A percentile compares a stretch with the other conserved stretches of the same genome.
Conservation (phyloP, 2,113 vertebrate genomes). For the Myotis brandtii region DNA sequence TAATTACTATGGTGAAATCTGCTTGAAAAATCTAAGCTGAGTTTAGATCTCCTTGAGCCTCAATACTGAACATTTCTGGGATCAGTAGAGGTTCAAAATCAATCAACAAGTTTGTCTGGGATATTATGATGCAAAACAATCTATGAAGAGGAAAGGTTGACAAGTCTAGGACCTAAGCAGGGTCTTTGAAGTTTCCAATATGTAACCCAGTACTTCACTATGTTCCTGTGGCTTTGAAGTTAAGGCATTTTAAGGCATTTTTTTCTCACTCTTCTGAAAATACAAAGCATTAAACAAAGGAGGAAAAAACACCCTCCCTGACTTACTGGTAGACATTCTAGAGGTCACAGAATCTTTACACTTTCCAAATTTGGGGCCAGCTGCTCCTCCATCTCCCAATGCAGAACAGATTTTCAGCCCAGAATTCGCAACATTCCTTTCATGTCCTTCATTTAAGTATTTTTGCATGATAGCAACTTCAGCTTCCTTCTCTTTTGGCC, state of each 20-base stretch:
- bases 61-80: neutral
- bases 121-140: neutral
- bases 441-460: constrained; percentile 80
- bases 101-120: neutral
- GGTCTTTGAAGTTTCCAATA: constrained; percentile 8
- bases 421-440: constrained; percentile 65
- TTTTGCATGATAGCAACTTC: constrained; percentile 77
- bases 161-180: neutral
- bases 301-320: neutral
- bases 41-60: neutral
- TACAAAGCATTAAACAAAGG: constrained; percentile 50
- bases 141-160: neutral
- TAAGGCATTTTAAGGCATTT: constrained; percentile 34
- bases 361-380: constrained; percentile 55
- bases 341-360: constrained; percentile 54
- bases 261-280: constrained; percentile 15
- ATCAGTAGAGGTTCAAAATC: neutral
- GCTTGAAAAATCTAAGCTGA: constrained; percentile 47
- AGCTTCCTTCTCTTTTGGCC: constrained; percentile 69
- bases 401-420: constrained; percentile 62
- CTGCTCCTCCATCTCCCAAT: constrained; percentile 52
- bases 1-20: constrained; percentile 39
- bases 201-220: neutral
- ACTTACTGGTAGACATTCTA: neutral
- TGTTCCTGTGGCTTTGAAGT: constrained; percentile 62